phyloP scores from a whole-genome alignment of 1,140 invertebrate species.

The Mercenaria mercenaria region DNA sequence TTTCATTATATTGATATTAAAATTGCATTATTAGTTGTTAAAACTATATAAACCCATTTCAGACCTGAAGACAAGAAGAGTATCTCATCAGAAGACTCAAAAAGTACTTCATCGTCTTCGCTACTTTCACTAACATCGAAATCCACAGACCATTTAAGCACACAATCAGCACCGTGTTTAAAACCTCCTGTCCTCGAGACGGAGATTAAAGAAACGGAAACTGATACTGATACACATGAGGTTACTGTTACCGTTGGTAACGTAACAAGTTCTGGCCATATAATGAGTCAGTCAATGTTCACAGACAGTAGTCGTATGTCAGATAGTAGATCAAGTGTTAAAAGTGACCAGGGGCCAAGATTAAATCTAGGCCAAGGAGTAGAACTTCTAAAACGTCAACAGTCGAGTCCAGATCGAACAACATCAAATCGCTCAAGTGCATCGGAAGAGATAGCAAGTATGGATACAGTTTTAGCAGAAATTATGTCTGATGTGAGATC shows the following conservation, averaged over 20 bases:
- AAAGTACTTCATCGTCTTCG: constrained; percentile 57
- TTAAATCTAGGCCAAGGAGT: constrained; percentile 65
- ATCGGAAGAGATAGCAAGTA: constrained; percentile 82
- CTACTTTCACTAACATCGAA: constrained; percentile 51
- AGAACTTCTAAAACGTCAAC: constrained; percentile 67
- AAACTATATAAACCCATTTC: no score
- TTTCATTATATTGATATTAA: no score
- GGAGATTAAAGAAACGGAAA: constrained; percentile 43
- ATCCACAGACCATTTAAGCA: constrained; percentile 16
- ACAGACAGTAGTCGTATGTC: constrained; percentile 35
- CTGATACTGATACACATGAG: background rate
- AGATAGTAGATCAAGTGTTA: constrained; percentile 71
- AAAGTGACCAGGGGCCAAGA: constrained; percentile 62
- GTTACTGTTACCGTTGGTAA: background rate
- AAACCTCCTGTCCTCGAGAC: constrained; percentile 44
- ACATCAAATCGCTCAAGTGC: constrained; percentile 57
- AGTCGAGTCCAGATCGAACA: constrained; percentile 63
- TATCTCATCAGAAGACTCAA: constrained; percentile 67
- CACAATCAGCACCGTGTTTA: background rate
- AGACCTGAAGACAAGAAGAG: constrained; percentile 75
- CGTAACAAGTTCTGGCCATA: constrained; percentile 27
- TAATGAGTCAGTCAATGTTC: constrained; percentile 61
- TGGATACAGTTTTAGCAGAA: constrained; percentile 84
- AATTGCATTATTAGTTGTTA: no score
- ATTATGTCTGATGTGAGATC: constrained; percentile 83